Evolutionary conservation across 1,140 invertebrate species (phyloP).

Genomic region (Zaprionus camerounensis): DNA sequence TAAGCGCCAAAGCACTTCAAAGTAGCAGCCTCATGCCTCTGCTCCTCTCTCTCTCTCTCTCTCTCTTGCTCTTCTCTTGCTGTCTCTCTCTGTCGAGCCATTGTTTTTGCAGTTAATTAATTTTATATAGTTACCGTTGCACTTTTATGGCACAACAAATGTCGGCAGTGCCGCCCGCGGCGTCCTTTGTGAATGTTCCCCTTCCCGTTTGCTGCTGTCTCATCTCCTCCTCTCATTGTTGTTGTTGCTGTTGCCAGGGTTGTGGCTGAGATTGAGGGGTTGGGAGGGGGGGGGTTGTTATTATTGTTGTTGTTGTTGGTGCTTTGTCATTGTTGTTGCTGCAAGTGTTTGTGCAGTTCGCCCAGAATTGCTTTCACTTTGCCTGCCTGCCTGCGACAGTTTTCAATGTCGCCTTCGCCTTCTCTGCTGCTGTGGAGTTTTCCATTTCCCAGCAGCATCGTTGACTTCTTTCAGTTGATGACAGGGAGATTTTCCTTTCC

Average conservation of each 20-base stretch:
- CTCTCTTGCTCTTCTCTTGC: background rate
- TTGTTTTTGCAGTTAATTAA: slow-evolving; percentile 69
- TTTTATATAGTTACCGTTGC: slow-evolving; percentile 66
- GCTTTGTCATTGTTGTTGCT: slow-evolving; percentile 8
- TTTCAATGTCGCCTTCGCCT: slow-evolving; percentile 1
- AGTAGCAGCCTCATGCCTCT: slow-evolving; percentile 5
- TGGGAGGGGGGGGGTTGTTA: background rate
- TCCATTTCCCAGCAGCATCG: background rate
- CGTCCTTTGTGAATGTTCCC: slow-evolving; percentile 23
- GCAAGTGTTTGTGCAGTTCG: slow-evolving; percentile 39
- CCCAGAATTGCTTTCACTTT: slow-evolving; percentile 54
- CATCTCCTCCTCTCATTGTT: background rate
- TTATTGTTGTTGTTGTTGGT: background rate
- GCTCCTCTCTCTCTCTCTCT: background rate
- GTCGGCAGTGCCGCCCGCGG: slow-evolving; percentile 19
- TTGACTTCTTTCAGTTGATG: slow-evolving; percentile 12
- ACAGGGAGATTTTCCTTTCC: slow-evolving; percentile 26
- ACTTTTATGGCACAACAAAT: slow-evolving; percentile 63
- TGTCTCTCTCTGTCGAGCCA: background rate
- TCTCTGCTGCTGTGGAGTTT: background rate
- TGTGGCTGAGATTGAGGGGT: background rate
- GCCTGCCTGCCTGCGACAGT: background rate
- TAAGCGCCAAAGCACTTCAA: slow-evolving; percentile 53
- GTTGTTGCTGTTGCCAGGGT: slow-evolving; percentile 3
- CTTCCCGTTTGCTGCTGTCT: slow-evolving; percentile 3